Evolutionary conservation across 37 sponge, comb jelly and placozoan genomes (phyloP), one percentile per base, ranked within the genome.

Genomic region (Ianthella basta): DNA sequence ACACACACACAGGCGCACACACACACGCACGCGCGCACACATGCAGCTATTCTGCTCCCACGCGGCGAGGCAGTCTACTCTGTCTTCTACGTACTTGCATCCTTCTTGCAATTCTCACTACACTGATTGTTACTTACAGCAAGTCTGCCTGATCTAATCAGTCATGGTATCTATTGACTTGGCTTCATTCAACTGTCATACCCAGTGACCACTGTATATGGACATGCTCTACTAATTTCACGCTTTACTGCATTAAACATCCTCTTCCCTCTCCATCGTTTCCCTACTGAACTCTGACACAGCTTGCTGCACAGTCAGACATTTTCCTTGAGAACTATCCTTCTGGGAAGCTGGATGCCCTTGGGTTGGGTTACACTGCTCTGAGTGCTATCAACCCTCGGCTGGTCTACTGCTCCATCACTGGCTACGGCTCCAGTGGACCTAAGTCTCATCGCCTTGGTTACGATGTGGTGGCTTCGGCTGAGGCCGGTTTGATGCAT

Each of bases 351-450:
- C 65, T 95, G 75, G 83, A 86, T n/a, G 39, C 82, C 35, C 61
- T 86, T 56, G 80, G 82, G 0, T 80, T 95, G 4, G 90, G 86
- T 37, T 95, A 91, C 60, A 50, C 32, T 5, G 39, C 80, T 21
- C 18, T 95, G 8, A 55, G 35, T 0, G n/a, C 54, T 15, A 18
- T 81, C 4, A 89, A 91, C 32, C 84, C 89, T 1, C 15, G 44
- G 3, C 72, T 95, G 8, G 82, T 95, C 55, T 95, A 89, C 79
- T 91, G 92, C 75, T 91, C 92, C 79, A 54, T 95, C 19, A 90
- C 90, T 80, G 95, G 95, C 0, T 95, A 85, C 87, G 95, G 95
- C 1, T 64, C 80, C 40, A 60, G 73, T 66, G 94, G 94, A 20
- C 92, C 95, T 16, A 88, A 94, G 81, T 57, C 81, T 20, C 14